phyloP scores from a whole-genome alignment of 2,888 invertebrate species.

The Euphydryas editha region DNA sequence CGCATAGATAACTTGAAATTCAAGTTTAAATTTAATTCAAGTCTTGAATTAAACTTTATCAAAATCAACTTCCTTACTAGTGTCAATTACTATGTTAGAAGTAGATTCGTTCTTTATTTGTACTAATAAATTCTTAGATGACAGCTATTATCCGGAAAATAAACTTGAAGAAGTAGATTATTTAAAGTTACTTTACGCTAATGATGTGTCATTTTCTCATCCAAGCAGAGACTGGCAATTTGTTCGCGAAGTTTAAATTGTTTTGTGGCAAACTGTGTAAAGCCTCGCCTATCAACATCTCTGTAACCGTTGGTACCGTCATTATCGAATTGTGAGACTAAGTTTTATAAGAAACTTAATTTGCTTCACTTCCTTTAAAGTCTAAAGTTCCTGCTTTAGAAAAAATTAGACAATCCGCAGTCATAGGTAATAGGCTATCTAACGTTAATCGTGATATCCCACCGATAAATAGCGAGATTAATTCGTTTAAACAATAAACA shows the following conservation, averaged over 20 bases:
- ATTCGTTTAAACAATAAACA: too few species aligned
- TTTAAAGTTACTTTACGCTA: conserved; percentile 8
- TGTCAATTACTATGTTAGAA: not conserved
- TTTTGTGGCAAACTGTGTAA: conserved; percentile 47
- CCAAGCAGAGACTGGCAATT: conserved; percentile 45
- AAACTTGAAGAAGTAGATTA: conserved; percentile 1
- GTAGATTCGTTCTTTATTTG: not conserved
- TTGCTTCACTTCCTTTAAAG: too few species aligned
- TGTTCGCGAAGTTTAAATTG: conserved; percentile 59
- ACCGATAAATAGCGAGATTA: too few species aligned
- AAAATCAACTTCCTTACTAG: too few species aligned
- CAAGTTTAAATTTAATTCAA: too few species aligned
- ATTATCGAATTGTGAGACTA: conserved; percentile 7
- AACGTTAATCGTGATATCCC: too few species aligned
- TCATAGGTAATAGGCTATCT: too few species aligned
- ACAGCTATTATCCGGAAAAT: conserved; percentile 4
- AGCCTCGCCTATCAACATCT: conserved; percentile 37
- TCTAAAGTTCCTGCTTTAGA: too few species aligned
- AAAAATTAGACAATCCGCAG: too few species aligned
- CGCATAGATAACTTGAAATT: too few species aligned
- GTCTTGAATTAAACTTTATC: too few species aligned
- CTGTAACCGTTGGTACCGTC: conserved; percentile 16
- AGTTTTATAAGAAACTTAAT: not conserved
- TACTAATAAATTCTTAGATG: not conserved
- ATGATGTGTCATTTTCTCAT: conserved; percentile 39